Base-by-base conservation (phyloP, 2,888 invertebrate genomes). In the Heliconius charithonia region DNA sequence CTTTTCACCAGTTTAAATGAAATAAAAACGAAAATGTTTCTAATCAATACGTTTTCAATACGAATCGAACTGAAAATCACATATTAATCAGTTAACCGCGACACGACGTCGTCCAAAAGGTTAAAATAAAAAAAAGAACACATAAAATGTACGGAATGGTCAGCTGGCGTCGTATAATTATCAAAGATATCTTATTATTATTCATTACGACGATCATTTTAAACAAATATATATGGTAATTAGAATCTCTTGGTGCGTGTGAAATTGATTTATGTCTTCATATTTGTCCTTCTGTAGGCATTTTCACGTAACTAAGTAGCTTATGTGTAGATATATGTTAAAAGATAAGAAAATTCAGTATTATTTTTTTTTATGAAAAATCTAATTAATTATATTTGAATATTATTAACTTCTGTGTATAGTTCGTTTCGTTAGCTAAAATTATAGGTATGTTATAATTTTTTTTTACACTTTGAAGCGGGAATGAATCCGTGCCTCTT, bases 181-280 rank as follows among this genome's bases (percentile, higher is more conserved):
- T 45, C 13, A 63, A n/a, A 62, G 9, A 41, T 63, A 63, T 74
- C 41, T 45, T 63, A 41, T 41, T 63, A 25, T 41, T n/a, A 41
- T 63, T 74, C 41, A 74, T 41, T 41, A 74, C 9, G 73, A 25
- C 41, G 59, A 37, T 59, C 56, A 59, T 73, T 73, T 73, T 73
- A 32, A 37, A 62, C 62, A 79, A 80, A 81, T 80, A 74, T 69
- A 80, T 80, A 74, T 73, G 73, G 27, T 59, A 79, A 76, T 79
- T 69, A 63, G 67, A 12, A 32, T 65, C 4, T 63, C 13, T 69
- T 62, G 74, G 69, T 74, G 74, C 73, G 77, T 67, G 77, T 78
- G 62, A 78, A 69, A 62, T 78, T 78, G 77, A 78, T 78, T 74
- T 73, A 78, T 78, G 73, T 29, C 45, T 67, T 27, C 29, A 69